Evolutionary conservation across 2,888 invertebrate genomes (phyloP), one percentile per base, ranked within the genome.

Genomic region (Drosophila nigritarsus): DNA sequence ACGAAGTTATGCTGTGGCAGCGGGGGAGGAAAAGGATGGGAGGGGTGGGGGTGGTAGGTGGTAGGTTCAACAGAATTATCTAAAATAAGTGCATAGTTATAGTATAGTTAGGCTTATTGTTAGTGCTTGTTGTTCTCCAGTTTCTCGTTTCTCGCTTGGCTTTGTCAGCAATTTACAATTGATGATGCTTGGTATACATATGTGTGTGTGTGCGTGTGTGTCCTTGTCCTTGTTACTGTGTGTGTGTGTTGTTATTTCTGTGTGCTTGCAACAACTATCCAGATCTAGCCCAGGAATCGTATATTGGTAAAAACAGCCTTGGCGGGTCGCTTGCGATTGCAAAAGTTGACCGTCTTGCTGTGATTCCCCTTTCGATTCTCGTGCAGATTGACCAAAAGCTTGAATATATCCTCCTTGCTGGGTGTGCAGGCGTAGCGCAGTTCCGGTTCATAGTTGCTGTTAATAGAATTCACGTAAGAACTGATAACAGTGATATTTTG

Each of bases 301-400:
- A 95, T 95, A 90, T 95, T 95, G 68, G 95, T 95, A 84, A 95
- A 95, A 53, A 95, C 94, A 7, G 94, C 93, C 68, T 94, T 93
- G 13, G 95, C 95, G 0, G 95, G 95, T 79, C 95, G 94, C 82
- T 94, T 94, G 67, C 95, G 93, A 90, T 95, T 95, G 91, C 95
- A 95, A 91, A 95, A 95, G 81, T 94, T 94, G 29, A 95, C 94
- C n/a, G 94, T 94, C 87, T 94, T 94, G 67, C 92, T 92, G 65
- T 92, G 92, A 78, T 93, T 93, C 2, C 95, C 95, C 73, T 94
- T 94, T 34, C 94, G 94, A 64, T 95, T 94, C 78, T 95, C 95
- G 88, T 95, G 95, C 8, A 95, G 91, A 49, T 95, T 95, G 15
- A 95, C 93, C 67, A 95, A 85, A 4, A 95, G 91, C 79, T 94